phyloP scores from a whole-genome alignment of 1,140 invertebrate species.

The Dinoponera quadriceps region DNA sequence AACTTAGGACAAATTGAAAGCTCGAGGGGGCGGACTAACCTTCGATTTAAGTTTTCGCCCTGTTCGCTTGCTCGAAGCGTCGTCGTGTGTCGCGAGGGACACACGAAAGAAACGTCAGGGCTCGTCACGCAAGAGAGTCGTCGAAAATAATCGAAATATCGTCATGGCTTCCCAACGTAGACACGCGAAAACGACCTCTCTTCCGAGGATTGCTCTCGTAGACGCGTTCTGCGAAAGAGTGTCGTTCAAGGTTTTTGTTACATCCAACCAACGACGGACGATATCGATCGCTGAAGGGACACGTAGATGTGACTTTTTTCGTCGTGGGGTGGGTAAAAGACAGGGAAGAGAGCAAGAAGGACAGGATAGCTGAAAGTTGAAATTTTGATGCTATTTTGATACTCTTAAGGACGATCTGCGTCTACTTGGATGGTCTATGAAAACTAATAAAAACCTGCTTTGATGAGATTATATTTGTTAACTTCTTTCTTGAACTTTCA shows the following conservation, averaged over 20 bases:
- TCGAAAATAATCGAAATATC: slow-evolving; percentile 2
- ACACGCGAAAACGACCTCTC: neutral
- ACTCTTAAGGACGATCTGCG: no score
- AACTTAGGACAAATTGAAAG: slow-evolving; percentile 76
- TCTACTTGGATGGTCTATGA: no score
- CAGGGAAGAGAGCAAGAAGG: no score
- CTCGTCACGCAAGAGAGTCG: neutral
- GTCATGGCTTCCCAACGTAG: neutral
- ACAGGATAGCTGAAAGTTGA: no score
- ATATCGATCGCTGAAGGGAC: neutral
- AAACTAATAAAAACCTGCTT: no score
- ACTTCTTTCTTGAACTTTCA: no score
- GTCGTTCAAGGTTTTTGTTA: slow-evolving; percentile 12
- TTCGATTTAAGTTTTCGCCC: slow-evolving; percentile 65
- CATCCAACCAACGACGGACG: neutral
- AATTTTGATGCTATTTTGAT: no score
- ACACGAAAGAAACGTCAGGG: neutral
- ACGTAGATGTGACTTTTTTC: no score
- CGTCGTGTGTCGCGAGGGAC: slow-evolving; percentile 22
- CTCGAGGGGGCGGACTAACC: slow-evolving; percentile 57
- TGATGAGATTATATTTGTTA: no score
- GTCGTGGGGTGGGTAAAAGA: no score
- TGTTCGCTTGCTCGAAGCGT: slow-evolving; percentile 35
- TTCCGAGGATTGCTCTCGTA: neutral
- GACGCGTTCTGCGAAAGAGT: neutral